Conservation (phyloP, 2,113 vertebrate genomes). For the Natator depressus region DNA sequence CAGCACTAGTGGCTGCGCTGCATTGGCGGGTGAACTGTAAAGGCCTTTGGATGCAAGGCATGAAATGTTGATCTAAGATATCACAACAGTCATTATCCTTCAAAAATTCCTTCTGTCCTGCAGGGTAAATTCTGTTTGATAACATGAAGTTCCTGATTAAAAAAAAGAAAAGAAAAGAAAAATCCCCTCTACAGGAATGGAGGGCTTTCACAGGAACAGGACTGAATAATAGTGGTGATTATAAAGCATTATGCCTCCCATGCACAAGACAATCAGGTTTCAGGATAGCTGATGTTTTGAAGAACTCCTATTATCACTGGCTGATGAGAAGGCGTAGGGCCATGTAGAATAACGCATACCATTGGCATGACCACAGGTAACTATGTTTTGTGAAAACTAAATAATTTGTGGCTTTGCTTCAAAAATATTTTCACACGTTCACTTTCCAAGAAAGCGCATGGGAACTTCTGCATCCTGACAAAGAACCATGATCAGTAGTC, state of each 20-base stretch:
- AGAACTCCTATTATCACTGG: neutral
- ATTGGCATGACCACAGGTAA: neutral
- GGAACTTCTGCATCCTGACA: neutral
- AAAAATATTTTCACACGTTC: neutral
- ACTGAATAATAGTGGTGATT: neutral
- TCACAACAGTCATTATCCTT: neutral
- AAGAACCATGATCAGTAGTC: neutral
- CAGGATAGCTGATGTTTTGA: neutral
- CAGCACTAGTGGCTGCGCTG: too few species aligned
- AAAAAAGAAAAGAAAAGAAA: neutral
- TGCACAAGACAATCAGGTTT: neutral
- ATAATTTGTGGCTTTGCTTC: neutral
- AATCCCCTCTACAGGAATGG: neutral
- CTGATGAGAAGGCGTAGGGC: neutral
- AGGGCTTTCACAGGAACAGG: neutral
- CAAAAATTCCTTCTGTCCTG: neutral
- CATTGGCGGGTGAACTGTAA: neutral
- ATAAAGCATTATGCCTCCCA: neutral
- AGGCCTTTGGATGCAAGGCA: neutral
- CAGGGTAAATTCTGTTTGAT: neutral
- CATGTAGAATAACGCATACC: neutral
- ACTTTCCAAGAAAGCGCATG: neutral
- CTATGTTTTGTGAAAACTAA: neutral
- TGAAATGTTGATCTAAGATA: neutral
- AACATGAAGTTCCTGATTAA: neutral